A percentile compares a stretch with the other conserved stretches of the same genome.
These are phyloP conservation scores for Spea bombifrons DNA, from an alignment of 2,113 vertebrate genomes.

Conservation along the genomic window DNA sequence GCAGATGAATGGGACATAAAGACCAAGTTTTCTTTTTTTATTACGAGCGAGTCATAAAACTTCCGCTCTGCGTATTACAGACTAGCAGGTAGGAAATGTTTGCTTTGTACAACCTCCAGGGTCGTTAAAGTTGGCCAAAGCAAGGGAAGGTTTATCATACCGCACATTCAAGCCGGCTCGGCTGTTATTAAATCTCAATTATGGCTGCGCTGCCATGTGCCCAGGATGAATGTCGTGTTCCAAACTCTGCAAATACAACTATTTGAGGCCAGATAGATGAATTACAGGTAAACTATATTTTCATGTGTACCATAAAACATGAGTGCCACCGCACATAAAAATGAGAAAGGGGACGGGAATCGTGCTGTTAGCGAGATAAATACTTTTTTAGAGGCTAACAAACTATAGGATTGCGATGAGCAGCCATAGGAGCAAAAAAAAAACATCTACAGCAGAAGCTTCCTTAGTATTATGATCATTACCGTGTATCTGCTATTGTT, in stretches of 20 bases:
- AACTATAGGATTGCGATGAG: background rate
- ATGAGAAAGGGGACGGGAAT: background rate
- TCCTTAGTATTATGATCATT: no score
- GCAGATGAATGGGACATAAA: background rate
- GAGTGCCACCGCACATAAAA: background rate
- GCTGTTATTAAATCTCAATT: constrained; percentile 36
- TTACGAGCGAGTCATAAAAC: constrained; percentile 6
- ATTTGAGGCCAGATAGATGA: background rate
- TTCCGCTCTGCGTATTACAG: background rate
- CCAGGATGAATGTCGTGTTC: background rate
- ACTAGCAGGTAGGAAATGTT: constrained; percentile 11
- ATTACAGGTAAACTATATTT: constrained; percentile 6
- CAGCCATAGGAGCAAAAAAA: no score
- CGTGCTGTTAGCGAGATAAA: constrained; percentile 4
- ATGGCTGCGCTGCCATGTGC: constrained; percentile 16
- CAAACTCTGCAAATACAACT: background rate
- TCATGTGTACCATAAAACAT: background rate
- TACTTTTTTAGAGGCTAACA: background rate
- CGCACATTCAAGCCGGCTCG: background rate
- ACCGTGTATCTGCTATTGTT: no score
- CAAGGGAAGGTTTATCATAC: constrained; percentile 14
- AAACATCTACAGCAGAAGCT: no score
- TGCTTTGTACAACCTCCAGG: constrained; percentile 16
- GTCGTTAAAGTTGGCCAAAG: constrained; percentile 10
- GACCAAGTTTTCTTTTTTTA: background rate